phyloP scores from a whole-genome alignment of 1,140 invertebrate genomes.

The Orius insidiosus region DNA sequence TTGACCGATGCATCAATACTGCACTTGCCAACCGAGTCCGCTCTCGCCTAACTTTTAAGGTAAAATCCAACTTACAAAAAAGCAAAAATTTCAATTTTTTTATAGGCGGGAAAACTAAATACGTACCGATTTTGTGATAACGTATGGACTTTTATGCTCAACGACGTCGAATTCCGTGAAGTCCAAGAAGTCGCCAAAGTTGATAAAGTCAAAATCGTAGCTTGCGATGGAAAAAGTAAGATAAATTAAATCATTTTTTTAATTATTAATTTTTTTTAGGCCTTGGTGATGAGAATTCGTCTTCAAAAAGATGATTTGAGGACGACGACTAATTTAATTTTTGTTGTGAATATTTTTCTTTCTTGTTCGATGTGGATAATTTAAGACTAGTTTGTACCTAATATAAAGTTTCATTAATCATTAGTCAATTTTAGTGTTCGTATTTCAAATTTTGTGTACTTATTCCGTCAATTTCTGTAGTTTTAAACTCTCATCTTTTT shows the following conservation, averaged over 20 bases:
- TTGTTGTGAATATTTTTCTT: too few species aligned
- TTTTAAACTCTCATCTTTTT: too few species aligned
- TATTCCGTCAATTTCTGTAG: too few species aligned
- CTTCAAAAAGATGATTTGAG: neutral
- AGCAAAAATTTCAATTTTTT: conserved; percentile 20
- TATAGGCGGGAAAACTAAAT: conserved; percentile 87
- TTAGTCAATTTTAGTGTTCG: too few species aligned
- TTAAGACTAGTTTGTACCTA: too few species aligned
- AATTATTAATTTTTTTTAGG: conserved; percentile 6
- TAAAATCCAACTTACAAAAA: conserved; percentile 22
- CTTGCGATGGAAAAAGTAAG: conserved; percentile 95
- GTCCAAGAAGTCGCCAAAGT: conserved; percentile 86
- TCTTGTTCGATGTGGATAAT: too few species aligned
- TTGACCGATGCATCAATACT: conserved; percentile 93
- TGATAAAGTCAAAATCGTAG: conserved; percentile 98
- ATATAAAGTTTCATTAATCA: too few species aligned
- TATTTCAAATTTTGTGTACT: too few species aligned
- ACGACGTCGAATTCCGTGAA: conserved; percentile 95
- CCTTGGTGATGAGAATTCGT: neutral
- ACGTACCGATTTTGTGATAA: conserved; percentile 99
- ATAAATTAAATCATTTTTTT: neutral
- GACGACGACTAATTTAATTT: too few species aligned
- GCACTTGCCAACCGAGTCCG: conserved; percentile 84
- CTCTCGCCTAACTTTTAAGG: conserved; percentile 82
- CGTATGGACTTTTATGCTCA: conserved; percentile 99